Evolutionary conservation across 1,140 invertebrate genomes (phyloP).

Genomic region (Panonychus citri): DNA sequence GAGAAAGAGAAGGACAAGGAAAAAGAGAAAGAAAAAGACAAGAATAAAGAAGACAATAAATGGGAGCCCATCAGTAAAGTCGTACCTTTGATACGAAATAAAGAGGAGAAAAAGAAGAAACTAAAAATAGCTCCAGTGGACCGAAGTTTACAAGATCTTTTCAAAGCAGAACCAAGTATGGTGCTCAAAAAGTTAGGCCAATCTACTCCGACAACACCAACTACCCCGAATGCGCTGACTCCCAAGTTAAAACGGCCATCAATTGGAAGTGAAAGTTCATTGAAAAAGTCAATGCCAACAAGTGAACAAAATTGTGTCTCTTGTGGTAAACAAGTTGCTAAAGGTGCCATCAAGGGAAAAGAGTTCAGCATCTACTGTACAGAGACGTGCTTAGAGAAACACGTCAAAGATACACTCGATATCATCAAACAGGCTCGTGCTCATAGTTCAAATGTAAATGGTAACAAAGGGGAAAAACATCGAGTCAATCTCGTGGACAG

Average conservation of each 20-base stretch:
- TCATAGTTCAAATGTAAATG: neutral
- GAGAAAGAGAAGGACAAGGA: neutral
- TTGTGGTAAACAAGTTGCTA: neutral
- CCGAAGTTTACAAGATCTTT: slow-evolving; percentile 1
- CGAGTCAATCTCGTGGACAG: slow-evolving; percentile 1
- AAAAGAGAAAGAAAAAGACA: neutral
- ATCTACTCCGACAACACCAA: slow-evolving; percentile 1
- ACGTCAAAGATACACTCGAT: slow-evolving; percentile 45
- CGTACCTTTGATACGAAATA: neutral
- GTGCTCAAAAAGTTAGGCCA: neutral
- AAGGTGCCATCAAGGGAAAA: slow-evolving; percentile 20
- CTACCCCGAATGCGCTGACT: neutral
- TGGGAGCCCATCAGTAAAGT: slow-evolving; percentile 2
- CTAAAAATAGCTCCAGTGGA: slow-evolving; percentile 1
- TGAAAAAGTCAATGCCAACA: neutral
- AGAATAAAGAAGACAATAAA: neutral
- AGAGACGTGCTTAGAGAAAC: slow-evolving; percentile 55
- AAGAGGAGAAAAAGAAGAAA: slow-evolving; percentile 6
- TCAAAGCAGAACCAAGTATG: slow-evolving; percentile 5
- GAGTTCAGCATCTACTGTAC: slow-evolving; percentile 48
- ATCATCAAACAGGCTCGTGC: slow-evolving; percentile 8
- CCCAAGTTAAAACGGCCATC: neutral
- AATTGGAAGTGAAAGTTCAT: neutral
- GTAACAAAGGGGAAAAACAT: slow-evolving; percentile 16
- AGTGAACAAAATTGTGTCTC: slow-evolving; percentile 5